A percentile compares a stretch with the other conserved stretches of the same genome.
Conservation (phyloP, 2,113 vertebrate species). For the Aptenodytes forsteri region DNA sequence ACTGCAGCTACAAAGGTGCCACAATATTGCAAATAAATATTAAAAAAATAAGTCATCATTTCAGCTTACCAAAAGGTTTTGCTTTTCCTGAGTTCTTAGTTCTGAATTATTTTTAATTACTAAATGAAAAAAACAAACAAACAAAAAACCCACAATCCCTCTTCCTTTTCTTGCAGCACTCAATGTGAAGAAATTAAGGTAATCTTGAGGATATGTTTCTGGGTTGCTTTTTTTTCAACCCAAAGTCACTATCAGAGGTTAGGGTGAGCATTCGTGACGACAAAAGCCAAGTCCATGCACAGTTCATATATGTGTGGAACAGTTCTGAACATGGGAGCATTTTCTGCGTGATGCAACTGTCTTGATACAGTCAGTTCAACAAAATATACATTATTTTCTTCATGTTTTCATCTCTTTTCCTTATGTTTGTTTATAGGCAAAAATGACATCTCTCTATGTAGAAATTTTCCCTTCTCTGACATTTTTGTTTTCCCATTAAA, state of each 20-base stretch:
- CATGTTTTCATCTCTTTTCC: not conserved
- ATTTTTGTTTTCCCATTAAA: not conserved
- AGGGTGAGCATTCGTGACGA: not conserved
- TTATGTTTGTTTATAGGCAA: not conserved
- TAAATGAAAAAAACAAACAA: not conserved
- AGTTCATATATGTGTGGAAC: not conserved
- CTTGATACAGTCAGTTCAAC: not conserved
- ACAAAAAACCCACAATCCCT: not conserved
- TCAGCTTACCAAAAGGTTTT: not conserved
- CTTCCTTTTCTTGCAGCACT: not conserved
- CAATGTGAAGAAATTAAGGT: not conserved
- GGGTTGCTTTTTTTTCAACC: not conserved
- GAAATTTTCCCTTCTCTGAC: not conserved
- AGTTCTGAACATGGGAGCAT: not conserved
- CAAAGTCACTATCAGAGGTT: not conserved
- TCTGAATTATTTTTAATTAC: not conserved
- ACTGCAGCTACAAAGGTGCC: not conserved
- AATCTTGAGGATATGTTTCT: not conserved
- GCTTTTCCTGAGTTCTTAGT: not conserved
- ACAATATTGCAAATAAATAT: slow-evolving; percentile 13
- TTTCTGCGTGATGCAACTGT: not conserved
- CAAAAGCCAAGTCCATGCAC: not conserved
- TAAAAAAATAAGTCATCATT: not conserved
- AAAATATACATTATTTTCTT: not conserved
- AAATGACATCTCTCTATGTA: not conserved